Base-by-base conservation (phyloP, 2,888 invertebrate species). In the Erebia epiphron region DNA sequence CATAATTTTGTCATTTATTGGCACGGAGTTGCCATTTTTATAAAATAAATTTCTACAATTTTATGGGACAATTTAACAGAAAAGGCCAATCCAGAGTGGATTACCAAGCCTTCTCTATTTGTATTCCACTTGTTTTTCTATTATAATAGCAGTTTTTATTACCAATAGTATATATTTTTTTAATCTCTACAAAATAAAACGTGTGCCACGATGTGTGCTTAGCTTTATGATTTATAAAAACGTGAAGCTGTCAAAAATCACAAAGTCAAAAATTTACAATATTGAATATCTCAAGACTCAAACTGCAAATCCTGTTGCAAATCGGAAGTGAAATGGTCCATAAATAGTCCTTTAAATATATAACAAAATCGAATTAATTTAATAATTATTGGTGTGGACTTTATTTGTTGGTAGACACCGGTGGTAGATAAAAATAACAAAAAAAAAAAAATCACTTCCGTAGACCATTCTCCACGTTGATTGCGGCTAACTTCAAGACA, bases 401-500 rank as follows among this genome's bases (percentile, higher is more conserved):
- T 35, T 35, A 35, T 35, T 35, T 26, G 26, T 21, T 57, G 11
- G 13, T 57, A 21, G 26, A 52, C 8, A 50, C n/a, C 4, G 9
- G 16, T 54, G 18, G 11, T 21, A 56, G 21, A 10, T 61, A 46
- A 64, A 68, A 21, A 62, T 68, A 69, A 74, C 21, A 11, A 71
- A 71, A 70, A 71, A 67, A 57, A 67, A 68, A 18, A 80, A 78
- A 78, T 78, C 74, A 84, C 82, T 84, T 86, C 81, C 82, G 83
- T 79, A 83, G 80, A 80, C 82, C 79, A 81, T 85, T 57, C 26
- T 76, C 86, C 89, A 90, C 89, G 87, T 89, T 82, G 82, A 79
- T 84, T 84, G 88, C 80, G 78, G 78, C 91, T 86, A 91, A 88
- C 90, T 93, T 93, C 92, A 92, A 83, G 84, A 83, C 90, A 91